A percentile compares a stretch with the other conserved stretches of the same genome.
Conservation (phyloP, 2,113 vertebrate species). For the Elgaria multicarinata region DNA sequence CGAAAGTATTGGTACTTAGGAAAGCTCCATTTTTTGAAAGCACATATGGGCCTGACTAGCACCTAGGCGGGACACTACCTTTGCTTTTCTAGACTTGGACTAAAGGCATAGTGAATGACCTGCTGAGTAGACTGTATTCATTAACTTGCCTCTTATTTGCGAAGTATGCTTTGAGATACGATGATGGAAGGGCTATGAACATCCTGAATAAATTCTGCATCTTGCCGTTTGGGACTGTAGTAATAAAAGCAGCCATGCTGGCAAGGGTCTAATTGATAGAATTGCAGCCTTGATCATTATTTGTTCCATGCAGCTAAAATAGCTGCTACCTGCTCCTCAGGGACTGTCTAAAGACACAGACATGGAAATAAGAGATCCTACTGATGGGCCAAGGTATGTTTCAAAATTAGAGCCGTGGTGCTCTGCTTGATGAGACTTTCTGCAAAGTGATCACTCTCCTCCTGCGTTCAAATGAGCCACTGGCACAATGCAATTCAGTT, state of each 20-base stretch:
- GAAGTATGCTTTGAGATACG: not conserved
- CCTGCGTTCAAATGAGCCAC: slow-evolving; percentile 22
- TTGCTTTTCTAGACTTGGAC: not conserved
- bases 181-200: not conserved
- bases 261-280: not conserved
- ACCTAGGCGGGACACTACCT: not conserved
- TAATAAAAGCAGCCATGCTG: not conserved
- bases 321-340: not conserved
- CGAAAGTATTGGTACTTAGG: not conserved
- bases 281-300: not conserved
- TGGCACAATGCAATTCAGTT: not conserved
- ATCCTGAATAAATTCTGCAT: slow-evolving; percentile 7
- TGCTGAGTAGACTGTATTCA: not conserved
- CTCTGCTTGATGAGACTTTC: slow-evolving; percentile 8
- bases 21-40: not conserved
- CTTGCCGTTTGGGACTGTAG: not conserved
- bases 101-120: not conserved
- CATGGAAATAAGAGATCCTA: not conserved
- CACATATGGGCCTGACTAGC: not conserved
- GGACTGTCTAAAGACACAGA: not conserved
- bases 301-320: not conserved
- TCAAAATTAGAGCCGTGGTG: slow-evolving; percentile 34
- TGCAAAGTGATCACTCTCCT: slow-evolving; percentile 11
- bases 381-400: not conserved
- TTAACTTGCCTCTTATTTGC: slow-evolving; percentile 4